phyloP scores from a whole-genome alignment of 1,140 invertebrate species.

The Drosophila grimshawi region DNA sequence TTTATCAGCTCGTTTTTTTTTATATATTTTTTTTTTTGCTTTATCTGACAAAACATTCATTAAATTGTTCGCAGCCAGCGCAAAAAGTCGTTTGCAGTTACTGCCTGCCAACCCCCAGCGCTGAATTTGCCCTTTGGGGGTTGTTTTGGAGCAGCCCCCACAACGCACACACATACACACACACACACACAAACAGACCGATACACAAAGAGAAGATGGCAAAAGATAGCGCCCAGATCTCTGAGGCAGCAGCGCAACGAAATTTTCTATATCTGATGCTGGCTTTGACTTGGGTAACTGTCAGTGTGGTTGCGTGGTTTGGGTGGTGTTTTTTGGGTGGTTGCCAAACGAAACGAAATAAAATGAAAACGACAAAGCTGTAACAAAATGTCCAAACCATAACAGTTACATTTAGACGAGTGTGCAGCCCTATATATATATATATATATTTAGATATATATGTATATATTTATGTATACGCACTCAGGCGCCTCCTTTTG shows the following conservation, averaged over 20 bases:
- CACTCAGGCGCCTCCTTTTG: background rate
- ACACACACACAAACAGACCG: background rate
- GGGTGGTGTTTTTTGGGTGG: background rate
- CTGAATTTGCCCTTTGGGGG: slow-evolving; percentile 63
- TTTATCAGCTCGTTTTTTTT: slow-evolving; percentile 66
- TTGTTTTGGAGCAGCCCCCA: slow-evolving; percentile 67
- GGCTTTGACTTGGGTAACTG: slow-evolving; percentile 52
- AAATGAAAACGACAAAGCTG: slow-evolving; percentile 36
- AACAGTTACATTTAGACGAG: slow-evolving; percentile 71
- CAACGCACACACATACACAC: slow-evolving; percentile 19
- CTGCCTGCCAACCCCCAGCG: slow-evolving; percentile 61
- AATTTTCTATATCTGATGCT: slow-evolving; percentile 83
- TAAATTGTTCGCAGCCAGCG: slow-evolving; percentile 71
- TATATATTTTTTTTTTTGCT: slow-evolving; percentile 39
- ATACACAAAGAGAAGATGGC: slow-evolving; percentile 64
- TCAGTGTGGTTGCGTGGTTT: slow-evolving; percentile 13
- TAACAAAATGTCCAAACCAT: slow-evolving; percentile 62
- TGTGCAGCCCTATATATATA: slow-evolving; percentile 18
- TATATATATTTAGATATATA: slow-evolving; percentile 6
- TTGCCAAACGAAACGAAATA: slow-evolving; percentile 23
- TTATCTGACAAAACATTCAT: slow-evolving; percentile 83
- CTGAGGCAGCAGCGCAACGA: slow-evolving; percentile 56
- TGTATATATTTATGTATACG: slow-evolving; percentile 13
- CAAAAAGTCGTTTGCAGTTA: slow-evolving; percentile 42
- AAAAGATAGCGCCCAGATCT: slow-evolving; percentile 73